Percentiles rank a stretch among this genome's conserved stretches.
Evolutionary conservation across 1,140 invertebrate genomes (phyloP).

Genomic region (Neodiprion pinetum): DNA sequence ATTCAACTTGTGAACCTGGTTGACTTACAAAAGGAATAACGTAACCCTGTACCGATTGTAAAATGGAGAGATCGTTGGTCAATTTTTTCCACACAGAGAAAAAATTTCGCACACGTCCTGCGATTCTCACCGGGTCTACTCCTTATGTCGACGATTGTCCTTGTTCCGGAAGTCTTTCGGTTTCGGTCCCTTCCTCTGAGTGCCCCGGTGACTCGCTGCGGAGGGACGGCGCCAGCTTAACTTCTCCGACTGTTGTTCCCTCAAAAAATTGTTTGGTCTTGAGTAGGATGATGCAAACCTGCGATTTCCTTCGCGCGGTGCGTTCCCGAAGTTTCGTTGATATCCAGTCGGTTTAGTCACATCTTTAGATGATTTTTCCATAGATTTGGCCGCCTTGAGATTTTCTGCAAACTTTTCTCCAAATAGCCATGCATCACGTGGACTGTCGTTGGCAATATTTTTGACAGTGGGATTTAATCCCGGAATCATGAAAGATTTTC

Average conservation of each 20-base stretch:
- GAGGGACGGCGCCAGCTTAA: constrained; percentile 21
- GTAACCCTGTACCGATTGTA: constrained; percentile 20
- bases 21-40: constrained; percentile 18
- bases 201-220: constrained; percentile 26
- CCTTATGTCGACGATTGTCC: constrained; percentile 10
- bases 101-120: constrained; percentile 22
- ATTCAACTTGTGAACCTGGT: neutral
- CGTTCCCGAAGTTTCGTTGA: neutral
- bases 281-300: too few species aligned
- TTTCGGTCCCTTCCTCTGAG: constrained; percentile 25
- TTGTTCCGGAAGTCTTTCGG: constrained; percentile 19
- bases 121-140: constrained; percentile 22
- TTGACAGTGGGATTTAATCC: constrained; percentile 11
- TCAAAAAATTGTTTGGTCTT: too few species aligned
- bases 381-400: constrained; percentile 24
- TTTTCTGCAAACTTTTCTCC: constrained; percentile 26
- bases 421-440: constrained; percentile 16
- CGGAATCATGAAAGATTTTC: constrained; percentile 16
- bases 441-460: constrained; percentile 16
- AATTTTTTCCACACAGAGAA: constrained; percentile 14
- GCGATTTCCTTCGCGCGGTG: too few species aligned
- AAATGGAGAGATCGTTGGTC: constrained; percentile 15
- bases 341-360: constrained; percentile 12
- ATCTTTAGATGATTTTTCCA: constrained; percentile 26
- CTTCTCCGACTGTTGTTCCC: too few species aligned